Conservation (phyloP, 2,113 vertebrate genomes). For the Lophotis ruficrista region DNA sequence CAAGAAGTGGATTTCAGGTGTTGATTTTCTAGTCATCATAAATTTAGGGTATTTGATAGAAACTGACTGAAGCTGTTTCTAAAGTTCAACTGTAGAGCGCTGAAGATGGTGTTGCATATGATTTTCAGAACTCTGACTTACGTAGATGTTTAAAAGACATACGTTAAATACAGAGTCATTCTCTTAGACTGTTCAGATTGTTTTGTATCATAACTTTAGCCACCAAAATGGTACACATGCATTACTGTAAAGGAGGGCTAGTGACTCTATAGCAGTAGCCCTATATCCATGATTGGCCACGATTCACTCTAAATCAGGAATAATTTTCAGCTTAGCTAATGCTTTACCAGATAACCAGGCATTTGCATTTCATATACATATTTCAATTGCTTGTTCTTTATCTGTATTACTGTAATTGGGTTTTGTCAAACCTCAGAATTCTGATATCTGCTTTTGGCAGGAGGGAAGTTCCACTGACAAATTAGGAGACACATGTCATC, state of each 20-base stretch:
- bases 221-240: background rate
- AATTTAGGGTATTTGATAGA: background rate
- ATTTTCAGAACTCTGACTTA: background rate
- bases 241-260: background rate
- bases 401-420: background rate
- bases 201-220: background rate
- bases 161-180: background rate
- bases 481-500: background rate
- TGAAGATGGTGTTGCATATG: background rate
- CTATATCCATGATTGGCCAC: background rate
- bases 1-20: background rate
- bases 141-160: background rate
- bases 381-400: background rate
- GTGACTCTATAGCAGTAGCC: background rate
- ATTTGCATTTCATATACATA: background rate
- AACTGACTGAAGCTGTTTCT: background rate
- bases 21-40: background rate
- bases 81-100: accelerated
- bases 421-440: background rate
- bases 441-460: background rate
- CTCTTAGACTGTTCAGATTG: background rate
- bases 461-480: background rate
- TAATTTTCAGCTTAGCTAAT: background rate
- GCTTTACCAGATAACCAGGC: background rate
- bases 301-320: background rate